Percentiles rank a stretch among this genome's conserved stretches.
Evolutionary conservation across 1,140 invertebrate species (phyloP).

Genomic region (Anagrus nilaparvatae): DNA sequence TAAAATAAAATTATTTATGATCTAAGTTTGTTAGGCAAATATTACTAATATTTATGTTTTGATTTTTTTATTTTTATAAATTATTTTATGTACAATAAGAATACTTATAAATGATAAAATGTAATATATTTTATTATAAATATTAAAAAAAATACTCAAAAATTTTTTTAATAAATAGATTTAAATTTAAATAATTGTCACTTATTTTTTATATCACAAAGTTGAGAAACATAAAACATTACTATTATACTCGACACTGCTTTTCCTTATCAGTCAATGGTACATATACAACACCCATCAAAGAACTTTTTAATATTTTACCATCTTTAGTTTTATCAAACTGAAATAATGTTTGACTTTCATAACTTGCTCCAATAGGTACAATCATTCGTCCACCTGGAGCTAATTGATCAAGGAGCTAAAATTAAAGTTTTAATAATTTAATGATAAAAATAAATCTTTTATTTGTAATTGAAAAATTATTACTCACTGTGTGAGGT

Average conservation of each 20-base stretch:
- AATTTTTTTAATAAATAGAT: background rate
- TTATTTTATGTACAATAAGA: too few species aligned
- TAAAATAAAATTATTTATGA: too few species aligned
- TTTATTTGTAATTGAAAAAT: background rate
- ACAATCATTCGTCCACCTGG: slow-evolving; percentile 83
- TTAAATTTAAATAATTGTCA: background rate
- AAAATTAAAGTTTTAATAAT: slow-evolving; percentile 3
- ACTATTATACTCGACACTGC: slow-evolving; percentile 43
- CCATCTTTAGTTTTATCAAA: slow-evolving; percentile 84
- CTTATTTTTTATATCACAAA: slow-evolving; percentile 17
- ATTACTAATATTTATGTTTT: too few species aligned
- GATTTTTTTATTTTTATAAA: too few species aligned
- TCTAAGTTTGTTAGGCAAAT: too few species aligned
- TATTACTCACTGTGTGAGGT: slow-evolving; percentile 40
- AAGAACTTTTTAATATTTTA: slow-evolving; percentile 57
- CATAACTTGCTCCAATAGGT: slow-evolving; percentile 77
- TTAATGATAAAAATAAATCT: background rate
- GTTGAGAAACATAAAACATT: slow-evolving; percentile 25
- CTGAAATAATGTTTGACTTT: slow-evolving; percentile 69
- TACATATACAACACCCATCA: slow-evolving; percentile 97
- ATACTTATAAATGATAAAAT: background rate
- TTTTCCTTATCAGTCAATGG: slow-evolving; percentile 82
- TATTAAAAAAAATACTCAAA: background rate
- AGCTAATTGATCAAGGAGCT: slow-evolving; percentile 62
- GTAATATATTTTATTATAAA: background rate